Base-by-base conservation (phyloP, 92 coral and sea anemone genomes). In the Siderastrea radians region DNA sequence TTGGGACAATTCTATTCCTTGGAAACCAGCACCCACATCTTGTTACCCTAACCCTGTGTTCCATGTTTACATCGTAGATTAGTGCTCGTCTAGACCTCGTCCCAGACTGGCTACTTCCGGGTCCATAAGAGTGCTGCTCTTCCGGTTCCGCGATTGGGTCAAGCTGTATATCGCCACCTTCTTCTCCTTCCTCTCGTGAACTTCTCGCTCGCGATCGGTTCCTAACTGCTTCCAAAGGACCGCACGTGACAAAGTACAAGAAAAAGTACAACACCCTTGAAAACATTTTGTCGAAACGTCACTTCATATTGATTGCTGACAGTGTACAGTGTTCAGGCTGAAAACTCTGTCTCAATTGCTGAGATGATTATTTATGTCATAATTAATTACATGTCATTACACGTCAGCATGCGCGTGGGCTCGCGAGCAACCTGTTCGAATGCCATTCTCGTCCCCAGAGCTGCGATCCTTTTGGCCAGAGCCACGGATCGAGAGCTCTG, bases 1-100 rank as follows among this genome's bases (percentile, higher is more conserved):
- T 3, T 13, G 86, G 86, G 58, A 46, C 49, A 14, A 71, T 70
- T 82, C 71, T 82, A 53, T 82, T 82, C 11, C 69, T 82, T 70
- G 69, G 63, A 6, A 82, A 58, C 59, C 52, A 69, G 2, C 57
- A 57, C 14, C 69, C 49, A 2, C 55, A 47, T 58, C 78, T 72
- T 3, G 58, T 8, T 14, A 0, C 45, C 53, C 49, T 58, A 11
- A 47, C 26, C n/a, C n/a, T 38, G 6, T 9, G 60, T 6, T 53
- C 7, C 62, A 6, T 53, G 48, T 58, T 82, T 47, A n/a, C 59
- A 48, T 70, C 49, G 46, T 82, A 82, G 59, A 38, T 7, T 1
- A n/a, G 70, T 10, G 19, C 16, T 17, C 59, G 65, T 68, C 19
- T 55, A 10, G 68, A 47, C 55, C 12, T 69, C 11, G 49, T 43